A percentile compares a stretch with the other conserved stretches of the same genome.
Evolutionary conservation across 2,797 vertebrate genomes (phyloP).

Genomic region (Tokudaia tokunoshimensis): DNA sequence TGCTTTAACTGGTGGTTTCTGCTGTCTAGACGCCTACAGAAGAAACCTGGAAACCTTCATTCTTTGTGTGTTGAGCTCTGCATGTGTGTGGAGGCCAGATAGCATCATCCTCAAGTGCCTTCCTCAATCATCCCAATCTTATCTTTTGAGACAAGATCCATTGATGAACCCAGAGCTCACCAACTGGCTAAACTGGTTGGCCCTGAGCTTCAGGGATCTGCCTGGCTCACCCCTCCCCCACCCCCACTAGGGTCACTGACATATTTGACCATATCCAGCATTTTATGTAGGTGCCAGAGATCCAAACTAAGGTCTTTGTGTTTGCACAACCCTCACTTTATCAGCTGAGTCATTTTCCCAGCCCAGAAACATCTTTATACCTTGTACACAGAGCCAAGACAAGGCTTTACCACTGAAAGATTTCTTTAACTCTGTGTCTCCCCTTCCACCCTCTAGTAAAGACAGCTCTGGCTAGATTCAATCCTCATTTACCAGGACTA

Average conservation of each 20-base stretch:
- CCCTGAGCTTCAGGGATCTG: background rate
- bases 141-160: background rate
- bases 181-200: background rate
- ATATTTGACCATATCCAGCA: background rate
- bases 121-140: background rate
- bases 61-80: background rate
- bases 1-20: background rate
- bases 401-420: conserved; percentile 15
- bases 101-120: background rate
- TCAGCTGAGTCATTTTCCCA: background rate
- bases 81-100: background rate
- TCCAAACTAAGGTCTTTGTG: background rate
- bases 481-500: background rate
- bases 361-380: background rate
- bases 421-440: conserved; percentile 18
- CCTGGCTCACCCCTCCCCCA: background rate
- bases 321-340: background rate
- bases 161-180: background rate
- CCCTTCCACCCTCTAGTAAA: background rate
- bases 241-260: background rate
- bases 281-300: background rate
- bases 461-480: background rate
- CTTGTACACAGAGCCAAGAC: background rate
- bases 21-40: background rate
- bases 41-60: background rate